These are phyloP conservation scores for Mormyrus lacerda DNA, from an alignment of 2,113 vertebrate species.

Conservation along the genomic window DNA sequence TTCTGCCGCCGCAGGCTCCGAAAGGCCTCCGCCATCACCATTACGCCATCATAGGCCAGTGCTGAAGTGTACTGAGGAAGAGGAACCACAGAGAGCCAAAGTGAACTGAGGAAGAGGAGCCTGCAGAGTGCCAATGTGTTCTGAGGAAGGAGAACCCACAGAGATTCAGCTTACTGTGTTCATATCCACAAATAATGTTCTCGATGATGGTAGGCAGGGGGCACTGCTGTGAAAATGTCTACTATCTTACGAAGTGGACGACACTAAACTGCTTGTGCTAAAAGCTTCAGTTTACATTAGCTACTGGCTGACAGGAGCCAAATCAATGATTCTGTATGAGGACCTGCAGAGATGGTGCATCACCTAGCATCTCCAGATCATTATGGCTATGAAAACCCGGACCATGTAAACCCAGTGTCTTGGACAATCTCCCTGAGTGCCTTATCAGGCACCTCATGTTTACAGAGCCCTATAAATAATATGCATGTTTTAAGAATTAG, in stretches of 20 bases:
- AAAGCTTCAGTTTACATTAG: not conserved
- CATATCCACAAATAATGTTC: not conserved
- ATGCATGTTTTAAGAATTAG: not conserved
- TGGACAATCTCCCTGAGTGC: not conserved
- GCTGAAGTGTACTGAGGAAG: constrained; percentile 87
- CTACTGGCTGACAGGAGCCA: not conserved
- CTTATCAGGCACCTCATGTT: not conserved
- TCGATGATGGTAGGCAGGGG: not conserved
- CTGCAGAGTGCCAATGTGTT: not conserved
- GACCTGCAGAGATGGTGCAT: constrained; percentile 6
- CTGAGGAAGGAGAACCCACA: not conserved
- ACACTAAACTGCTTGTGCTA: not conserved
- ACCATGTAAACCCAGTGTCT: not conserved
- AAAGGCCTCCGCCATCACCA: constrained; percentile 98
- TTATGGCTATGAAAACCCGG: too few species aligned
- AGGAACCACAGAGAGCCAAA: not conserved
- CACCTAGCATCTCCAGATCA: not conserved
- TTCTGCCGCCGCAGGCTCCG: constrained; percentile 89
- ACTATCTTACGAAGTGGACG: not conserved
- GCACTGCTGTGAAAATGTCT: not conserved
- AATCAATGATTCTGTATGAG: not conserved
- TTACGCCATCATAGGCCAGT: constrained; percentile 91
- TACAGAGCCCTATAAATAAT: not conserved
- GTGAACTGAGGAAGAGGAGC: not conserved
- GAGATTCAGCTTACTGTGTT: not conserved